These are phyloP conservation scores for Dendroctonus valens DNA, from an alignment of 1,140 invertebrate species.

Conservation along the genomic window DNA sequence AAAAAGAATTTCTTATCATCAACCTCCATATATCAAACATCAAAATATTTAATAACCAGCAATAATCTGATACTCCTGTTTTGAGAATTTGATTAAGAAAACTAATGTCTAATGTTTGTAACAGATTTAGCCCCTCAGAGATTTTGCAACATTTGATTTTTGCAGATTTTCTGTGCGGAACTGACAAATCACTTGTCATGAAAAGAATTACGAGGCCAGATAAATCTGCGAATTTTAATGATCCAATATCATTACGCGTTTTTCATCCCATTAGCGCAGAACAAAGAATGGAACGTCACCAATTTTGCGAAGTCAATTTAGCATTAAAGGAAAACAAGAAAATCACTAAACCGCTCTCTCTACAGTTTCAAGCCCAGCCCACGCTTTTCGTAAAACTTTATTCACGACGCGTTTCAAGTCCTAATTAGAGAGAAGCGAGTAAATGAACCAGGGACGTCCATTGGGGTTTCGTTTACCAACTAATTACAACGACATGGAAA, in stretches of 20 bases:
- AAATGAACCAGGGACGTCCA: conserved; percentile 21
- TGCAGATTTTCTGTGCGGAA: too few species aligned
- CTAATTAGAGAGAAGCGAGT: conserved; percentile 23
- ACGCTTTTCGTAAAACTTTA: conserved; percentile 24
- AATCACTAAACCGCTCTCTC: conserved; percentile 13
- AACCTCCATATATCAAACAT: too few species aligned
- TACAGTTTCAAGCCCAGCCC: conserved; percentile 12
- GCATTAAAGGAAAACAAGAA: conserved; percentile 25
- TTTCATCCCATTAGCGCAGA: conserved; percentile 11
- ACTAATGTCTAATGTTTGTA: too few species aligned
- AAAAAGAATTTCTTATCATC: too few species aligned
- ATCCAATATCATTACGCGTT: background rate
- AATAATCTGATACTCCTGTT: too few species aligned
- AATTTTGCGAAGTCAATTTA: conserved; percentile 26
- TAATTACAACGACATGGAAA: too few species aligned
- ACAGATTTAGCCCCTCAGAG: too few species aligned
- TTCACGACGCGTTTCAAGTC: conserved; percentile 19
- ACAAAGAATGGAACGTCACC: conserved; percentile 12
- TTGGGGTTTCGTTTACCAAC: conserved; percentile 6
- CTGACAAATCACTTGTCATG: too few species aligned
- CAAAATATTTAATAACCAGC: too few species aligned
- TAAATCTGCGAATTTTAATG: conserved; percentile 2
- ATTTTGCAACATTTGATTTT: too few species aligned
- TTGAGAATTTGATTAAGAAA: too few species aligned
- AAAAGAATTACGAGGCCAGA: background rate